A percentile compares a stretch with the other conserved stretches of the same genome.
Evolutionary conservation across 2,888 invertebrate genomes (phyloP).

Genomic region (Drosophila planitibia): DNA sequence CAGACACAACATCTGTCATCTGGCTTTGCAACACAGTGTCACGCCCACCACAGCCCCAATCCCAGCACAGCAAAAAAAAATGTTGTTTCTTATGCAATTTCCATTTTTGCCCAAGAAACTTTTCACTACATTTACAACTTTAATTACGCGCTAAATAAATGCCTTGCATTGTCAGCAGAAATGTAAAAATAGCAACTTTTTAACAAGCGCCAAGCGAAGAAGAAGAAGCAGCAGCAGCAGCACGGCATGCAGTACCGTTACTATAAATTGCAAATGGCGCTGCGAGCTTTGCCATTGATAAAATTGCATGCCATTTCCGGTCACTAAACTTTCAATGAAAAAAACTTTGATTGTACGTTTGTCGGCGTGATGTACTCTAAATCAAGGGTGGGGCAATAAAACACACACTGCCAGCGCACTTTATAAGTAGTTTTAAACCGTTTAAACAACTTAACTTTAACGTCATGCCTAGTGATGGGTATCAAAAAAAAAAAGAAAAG

Average conservation of each 20-base stretch:
- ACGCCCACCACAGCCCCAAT: slow-evolving; percentile 19
- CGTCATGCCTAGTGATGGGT: slow-evolving; percentile 15
- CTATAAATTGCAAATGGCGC: slow-evolving; percentile 11
- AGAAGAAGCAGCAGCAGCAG: slow-evolving; percentile 3
- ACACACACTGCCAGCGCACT: background rate
- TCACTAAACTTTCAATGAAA: slow-evolving; percentile 72
- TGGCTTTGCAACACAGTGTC: slow-evolving; percentile 25
- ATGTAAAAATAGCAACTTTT: slow-evolving; percentile 11
- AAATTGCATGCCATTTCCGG: slow-evolving; percentile 79
- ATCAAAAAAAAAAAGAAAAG: slow-evolving; percentile 22
- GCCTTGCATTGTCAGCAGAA: slow-evolving; percentile 40
- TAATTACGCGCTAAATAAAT: slow-evolving; percentile 65
- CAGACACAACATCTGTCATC: slow-evolving; percentile 61
- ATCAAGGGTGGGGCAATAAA: slow-evolving; percentile 2
- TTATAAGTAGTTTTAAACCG: slow-evolving; percentile 31
- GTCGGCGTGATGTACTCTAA: slow-evolving; percentile 52
- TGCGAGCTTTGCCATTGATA: slow-evolving; percentile 59
- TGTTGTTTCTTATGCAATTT: slow-evolving; percentile 62
- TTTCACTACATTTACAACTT: slow-evolving; percentile 62
- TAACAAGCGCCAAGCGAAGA: slow-evolving; percentile 5
- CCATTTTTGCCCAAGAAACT: slow-evolving; percentile 38
- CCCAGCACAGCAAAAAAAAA: background rate
- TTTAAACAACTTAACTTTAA: slow-evolving; percentile 35
- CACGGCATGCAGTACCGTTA: slow-evolving; percentile 12
- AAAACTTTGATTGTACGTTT: slow-evolving; percentile 49